Evolutionary conservation across 2,888 invertebrate genomes (phyloP).

Genomic region (Folsomia candida): DNA sequence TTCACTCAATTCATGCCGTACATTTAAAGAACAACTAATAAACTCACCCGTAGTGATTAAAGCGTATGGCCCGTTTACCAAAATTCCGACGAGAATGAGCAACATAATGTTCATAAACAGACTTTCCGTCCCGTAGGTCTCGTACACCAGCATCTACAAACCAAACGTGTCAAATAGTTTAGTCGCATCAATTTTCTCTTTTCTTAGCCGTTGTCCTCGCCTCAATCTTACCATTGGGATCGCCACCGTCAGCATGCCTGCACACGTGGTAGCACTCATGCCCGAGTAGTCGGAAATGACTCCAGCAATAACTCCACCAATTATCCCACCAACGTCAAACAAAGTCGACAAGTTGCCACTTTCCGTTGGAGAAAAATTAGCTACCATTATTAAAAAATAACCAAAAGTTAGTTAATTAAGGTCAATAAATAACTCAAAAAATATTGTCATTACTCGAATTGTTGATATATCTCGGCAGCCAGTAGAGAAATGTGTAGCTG

Average conservation of each 20-base stretch:
- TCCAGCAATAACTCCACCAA: slow-evolving; percentile 85
- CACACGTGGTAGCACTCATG: slow-evolving; percentile 84
- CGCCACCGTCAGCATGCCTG: slow-evolving; percentile 72
- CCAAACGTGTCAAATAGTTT: background rate
- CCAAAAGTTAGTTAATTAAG: background rate
- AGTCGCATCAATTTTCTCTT: background rate
- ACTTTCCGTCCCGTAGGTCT: slow-evolving; percentile 66
- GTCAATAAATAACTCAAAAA: background rate
- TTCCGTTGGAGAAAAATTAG: slow-evolving; percentile 64
- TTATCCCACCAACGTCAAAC: slow-evolving; percentile 87
- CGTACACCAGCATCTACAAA: slow-evolving; percentile 73
- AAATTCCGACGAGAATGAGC: slow-evolving; percentile 70
- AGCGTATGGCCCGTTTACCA: slow-evolving; percentile 95
- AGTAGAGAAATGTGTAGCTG: slow-evolving; percentile 94
- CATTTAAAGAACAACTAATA: too few relatives aligned
- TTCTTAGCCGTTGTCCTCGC: background rate
- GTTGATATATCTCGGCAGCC: slow-evolving; percentile 88
- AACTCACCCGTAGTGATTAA: slow-evolving; percentile 90
- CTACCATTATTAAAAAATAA: slow-evolving; percentile 59
- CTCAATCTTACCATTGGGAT: slow-evolving; percentile 71
- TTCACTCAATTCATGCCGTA: too few relatives aligned
- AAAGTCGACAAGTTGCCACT: slow-evolving; percentile 77
- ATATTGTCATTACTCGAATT: slow-evolving; percentile 67
- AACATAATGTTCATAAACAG: slow-evolving; percentile 65
- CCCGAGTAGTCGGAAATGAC: slow-evolving; percentile 76